Evolutionary conservation across 1,140 invertebrate genomes (phyloP), one percentile per base, ranked within the genome.

Genomic region (Philotrypesis tridentata): DNA sequence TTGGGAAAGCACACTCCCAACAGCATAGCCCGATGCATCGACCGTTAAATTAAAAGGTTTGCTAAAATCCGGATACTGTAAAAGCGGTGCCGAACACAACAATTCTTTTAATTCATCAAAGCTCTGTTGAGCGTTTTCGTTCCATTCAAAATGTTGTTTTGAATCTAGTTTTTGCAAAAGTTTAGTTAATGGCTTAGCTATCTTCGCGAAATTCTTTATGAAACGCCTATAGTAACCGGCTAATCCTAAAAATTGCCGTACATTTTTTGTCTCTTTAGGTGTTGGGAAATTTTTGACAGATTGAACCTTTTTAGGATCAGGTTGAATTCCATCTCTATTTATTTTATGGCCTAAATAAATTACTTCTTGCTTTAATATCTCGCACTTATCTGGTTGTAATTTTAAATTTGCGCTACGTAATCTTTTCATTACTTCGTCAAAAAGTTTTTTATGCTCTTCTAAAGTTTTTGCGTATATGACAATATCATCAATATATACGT

Each of bases 401-500:
- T 63, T 33, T 0, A 80, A 9, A 14, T 63, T 63, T 0, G 43
- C 31, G 0, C 40, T 40, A 4, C 12, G 12, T 12, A 60, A 40
- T 29, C 23, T 70, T n/a, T 63, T 12, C 21, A 61, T 68, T 1
- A 72, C 48, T 23, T 72, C 6, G 0, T 37, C 27, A 9, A 80
- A 25, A 8, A 71, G 25, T 23, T 21, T 40, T n/a, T 72, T 43
- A 61, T 83, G 82, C 0, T 73, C 48, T 80, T 84, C 33, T 27
- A 77, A 37, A 0, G 72, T 73, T 29, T 27, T 37, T 0, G 72
- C 70, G 9, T n/a, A 40, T 65, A 83, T 40, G 0, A 83, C 27
- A 7, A 83, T 63, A 40, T 83, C 82, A 67, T 83, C 78, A 11
- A 92, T 71, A 71, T 92, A 93, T 0, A 91, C 87, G 67, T 89